A percentile compares a stretch with the other conserved stretches of the same genome.
Evolutionary conservation across 2,113 vertebrate species (phyloP).

Genomic region (Guaruba guarouba): DNA sequence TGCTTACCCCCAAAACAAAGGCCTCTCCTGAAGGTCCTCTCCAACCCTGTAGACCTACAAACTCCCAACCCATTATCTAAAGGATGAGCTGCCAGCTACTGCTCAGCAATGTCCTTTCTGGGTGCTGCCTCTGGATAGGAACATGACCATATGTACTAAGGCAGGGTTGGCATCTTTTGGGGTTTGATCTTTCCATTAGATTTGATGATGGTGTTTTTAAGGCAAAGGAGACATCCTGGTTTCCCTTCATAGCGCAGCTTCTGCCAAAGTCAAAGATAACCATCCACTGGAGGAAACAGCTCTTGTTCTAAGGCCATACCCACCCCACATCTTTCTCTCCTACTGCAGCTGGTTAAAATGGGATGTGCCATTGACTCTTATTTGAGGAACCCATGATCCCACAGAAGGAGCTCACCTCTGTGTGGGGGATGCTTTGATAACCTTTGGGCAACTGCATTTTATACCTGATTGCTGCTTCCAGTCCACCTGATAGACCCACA

Average conservation of each 20-base stretch:
- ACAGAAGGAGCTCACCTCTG: neutral
- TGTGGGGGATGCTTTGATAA: neutral
- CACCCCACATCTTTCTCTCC: neutral
- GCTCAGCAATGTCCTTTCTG: neutral
- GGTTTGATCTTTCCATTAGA: neutral
- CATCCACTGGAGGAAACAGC: neutral
- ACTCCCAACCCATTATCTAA: neutral
- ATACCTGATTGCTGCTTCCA: conserved; percentile 37
- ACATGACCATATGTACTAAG: neutral
- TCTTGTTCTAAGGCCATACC: neutral
- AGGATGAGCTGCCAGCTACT: neutral
- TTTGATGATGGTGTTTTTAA: conserved; percentile 27
- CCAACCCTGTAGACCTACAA: neutral
- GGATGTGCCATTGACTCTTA: neutral
- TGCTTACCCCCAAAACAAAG: neutral
- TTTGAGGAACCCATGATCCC: neutral
- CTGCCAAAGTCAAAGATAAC: neutral
- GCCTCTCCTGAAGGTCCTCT: neutral
- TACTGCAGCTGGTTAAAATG: neutral
- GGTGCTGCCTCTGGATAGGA: neutral
- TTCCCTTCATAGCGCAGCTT: neutral
- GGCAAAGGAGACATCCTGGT: conserved; percentile 36
- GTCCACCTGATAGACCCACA: conserved; percentile 17
- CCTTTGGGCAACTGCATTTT: conserved; percentile 34
- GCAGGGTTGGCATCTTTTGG: conserved; percentile 30